Base-by-base conservation (phyloP, 2,797 vertebrate species). In the Emys orbicularis region DNA sequence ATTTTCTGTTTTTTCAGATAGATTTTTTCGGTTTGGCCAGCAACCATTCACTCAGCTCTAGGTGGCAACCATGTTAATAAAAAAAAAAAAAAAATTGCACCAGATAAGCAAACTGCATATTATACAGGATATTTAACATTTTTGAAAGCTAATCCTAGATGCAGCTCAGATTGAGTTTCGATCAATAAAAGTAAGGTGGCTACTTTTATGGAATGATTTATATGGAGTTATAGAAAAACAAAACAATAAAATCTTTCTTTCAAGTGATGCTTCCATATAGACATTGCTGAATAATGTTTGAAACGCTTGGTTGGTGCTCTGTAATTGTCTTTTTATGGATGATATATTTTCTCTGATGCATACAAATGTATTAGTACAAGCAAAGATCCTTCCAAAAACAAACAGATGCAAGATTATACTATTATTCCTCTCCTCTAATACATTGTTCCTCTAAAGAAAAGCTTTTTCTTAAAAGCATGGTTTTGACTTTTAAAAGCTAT, bases 291-390 rank as follows among this genome's bases (percentile, higher is more conserved):
- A 96, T 94, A 86, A 95, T 57, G 88, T 86, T 91, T 83, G 84
- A 87, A 96, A n/a, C 80, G 92, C 91, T 93, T 89, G 94, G 93
- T 96, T 97, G 96, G 94, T 79, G 94, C 95, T 95, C 93, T 96
- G 94, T 96, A 97, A 98, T 96, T 97, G 95, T 96, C 93, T 97
- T 98, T 98, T 97, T 95, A 98, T 97, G 93, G 97, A 97, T 37
- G 15, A 94, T 87, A 87, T 92, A 87, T 44, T 94, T 95, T 83
- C 85, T 84, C 59, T 83, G 94, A 90, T 93, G 90, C 91, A 96
- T 86, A 95, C 86, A 96, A 96, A 96, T 90, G 65, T 84, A 95
- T 96, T 95, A 95, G 94, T 92, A 90, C 83, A 97, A 96, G 91
- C 53, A 92, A 97, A 96, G 89, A 72, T 85, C 68, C 89, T 92